These are phyloP conservation scores for Nasonia vitripennis DNA, from an alignment of 1,140 invertebrate genomes.

Conservation along the genomic window DNA sequence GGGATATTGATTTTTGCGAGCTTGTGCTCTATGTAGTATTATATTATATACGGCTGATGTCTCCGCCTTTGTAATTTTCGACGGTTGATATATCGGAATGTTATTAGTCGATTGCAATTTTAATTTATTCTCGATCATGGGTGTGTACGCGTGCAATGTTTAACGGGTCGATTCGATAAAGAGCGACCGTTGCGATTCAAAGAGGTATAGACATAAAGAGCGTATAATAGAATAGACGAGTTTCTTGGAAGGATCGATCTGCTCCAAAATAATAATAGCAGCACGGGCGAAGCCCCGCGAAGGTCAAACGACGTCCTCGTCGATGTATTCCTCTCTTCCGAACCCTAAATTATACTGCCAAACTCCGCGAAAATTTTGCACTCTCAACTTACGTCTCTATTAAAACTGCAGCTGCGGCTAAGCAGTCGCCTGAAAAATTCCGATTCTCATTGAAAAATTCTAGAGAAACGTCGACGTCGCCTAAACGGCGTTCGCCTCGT, in stretches of 20 bases:
- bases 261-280: neutral
- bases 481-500: neutral
- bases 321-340: too few species aligned
- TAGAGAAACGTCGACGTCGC: neutral
- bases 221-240: neutral
- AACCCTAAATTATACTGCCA: too few species aligned
- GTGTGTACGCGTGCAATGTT: too few species aligned
- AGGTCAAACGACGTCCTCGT: neutral
- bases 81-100: neutral
- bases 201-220: neutral
- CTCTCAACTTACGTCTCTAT: too few species aligned
- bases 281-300: neutral
- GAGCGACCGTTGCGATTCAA: neutral
- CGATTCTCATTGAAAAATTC: neutral
- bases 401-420: too few species aligned
- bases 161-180: neutral
- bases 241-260: neutral
- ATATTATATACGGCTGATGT: neutral
- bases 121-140: too few species aligned
- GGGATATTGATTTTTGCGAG: conserved; percentile 36
- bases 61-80: neutral
- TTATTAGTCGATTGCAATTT: neutral
- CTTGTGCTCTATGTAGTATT: neutral
- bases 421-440: neutral
- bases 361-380: too few species aligned